phyloP scores from a whole-genome alignment of 2,113 vertebrate species.

The Salvelinus sp. region DNA sequence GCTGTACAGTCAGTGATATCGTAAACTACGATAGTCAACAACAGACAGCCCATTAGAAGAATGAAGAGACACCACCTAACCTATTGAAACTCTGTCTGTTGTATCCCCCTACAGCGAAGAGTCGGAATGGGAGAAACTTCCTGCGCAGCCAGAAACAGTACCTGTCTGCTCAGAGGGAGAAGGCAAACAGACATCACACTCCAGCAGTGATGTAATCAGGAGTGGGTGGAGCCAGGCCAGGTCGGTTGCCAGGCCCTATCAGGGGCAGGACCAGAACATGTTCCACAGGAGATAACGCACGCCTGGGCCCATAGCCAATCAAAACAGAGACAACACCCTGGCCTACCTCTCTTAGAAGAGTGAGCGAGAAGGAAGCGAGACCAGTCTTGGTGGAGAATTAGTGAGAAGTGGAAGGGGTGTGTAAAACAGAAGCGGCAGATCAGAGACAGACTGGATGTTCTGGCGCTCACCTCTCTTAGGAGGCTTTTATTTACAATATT shows the following conservation, averaged over 20 bases:
- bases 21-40: background rate
- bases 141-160: constrained; percentile 39
- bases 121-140: constrained; percentile 14
- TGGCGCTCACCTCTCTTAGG: too few species aligned
- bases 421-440: too few species aligned
- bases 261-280: constrained; percentile 83
- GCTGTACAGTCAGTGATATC: background rate
- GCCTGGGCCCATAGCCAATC: constrained; percentile 66
- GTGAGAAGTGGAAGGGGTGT: constrained; percentile 30
- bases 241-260: constrained; percentile 80
- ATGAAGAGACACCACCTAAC: background rate
- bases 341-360: constrained; percentile 29
- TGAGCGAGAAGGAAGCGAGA: constrained; percentile 7
- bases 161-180: constrained; percentile 59
- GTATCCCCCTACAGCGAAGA: background rate
- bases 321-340: constrained; percentile 64
- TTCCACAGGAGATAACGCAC: constrained; percentile 81
- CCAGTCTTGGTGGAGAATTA: background rate
- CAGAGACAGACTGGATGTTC: too few species aligned
- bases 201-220: constrained; percentile 72
- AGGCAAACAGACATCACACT: constrained; percentile 60
- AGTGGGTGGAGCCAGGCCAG: constrained; percentile 61
- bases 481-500: too few species aligned
- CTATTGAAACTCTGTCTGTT: background rate
- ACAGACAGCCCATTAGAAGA: background rate